These are phyloP conservation scores for Drosophila rufa DNA, from an alignment of 1,140 invertebrate species.

Conservation along the genomic window DNA sequence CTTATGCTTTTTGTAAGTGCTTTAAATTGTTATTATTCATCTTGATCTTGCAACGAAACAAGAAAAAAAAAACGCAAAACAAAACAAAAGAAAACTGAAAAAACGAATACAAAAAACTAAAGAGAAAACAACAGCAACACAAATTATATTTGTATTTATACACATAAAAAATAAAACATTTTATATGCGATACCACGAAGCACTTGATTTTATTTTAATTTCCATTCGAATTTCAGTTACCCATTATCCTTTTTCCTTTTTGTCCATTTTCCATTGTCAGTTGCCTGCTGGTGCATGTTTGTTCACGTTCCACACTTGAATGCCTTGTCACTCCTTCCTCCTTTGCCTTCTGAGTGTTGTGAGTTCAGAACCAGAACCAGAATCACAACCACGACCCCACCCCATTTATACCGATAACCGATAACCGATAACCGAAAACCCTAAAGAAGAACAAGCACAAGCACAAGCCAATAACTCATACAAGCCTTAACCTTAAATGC, in stretches of 20 bases:
- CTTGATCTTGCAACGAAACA: constrained; percentile 54
- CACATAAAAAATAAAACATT: constrained; percentile 69
- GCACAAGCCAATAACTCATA: not conserved
- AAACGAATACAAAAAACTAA: constrained; percentile 19
- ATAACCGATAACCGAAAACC: not conserved
- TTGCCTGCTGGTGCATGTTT: constrained; percentile 15
- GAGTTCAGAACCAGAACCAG: not conserved
- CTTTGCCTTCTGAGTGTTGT: constrained; percentile 5
- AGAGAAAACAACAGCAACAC: constrained; percentile 41
- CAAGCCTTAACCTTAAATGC: constrained; percentile 5
- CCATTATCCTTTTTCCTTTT: not conserved
- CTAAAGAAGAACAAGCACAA: not conserved
- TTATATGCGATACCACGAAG: constrained; percentile 58
- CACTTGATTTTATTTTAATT: constrained; percentile 32
- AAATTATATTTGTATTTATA: constrained; percentile 80
- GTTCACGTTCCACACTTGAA: constrained; percentile 6
- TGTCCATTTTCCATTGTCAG: not conserved
- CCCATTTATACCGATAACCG: no score
- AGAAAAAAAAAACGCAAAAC: constrained; percentile 43
- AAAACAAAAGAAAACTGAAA: constrained; percentile 22
- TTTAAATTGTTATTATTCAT: constrained; percentile 81
- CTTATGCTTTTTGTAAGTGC: constrained; percentile 70
- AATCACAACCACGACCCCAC: not conserved
- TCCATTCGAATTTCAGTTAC: constrained; percentile 11
- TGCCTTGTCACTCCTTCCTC: not conserved